Evolutionary conservation across 1,140 invertebrate species (phyloP), one percentile per base, ranked within the genome.

Genomic region (Drosophila rufa): DNA sequence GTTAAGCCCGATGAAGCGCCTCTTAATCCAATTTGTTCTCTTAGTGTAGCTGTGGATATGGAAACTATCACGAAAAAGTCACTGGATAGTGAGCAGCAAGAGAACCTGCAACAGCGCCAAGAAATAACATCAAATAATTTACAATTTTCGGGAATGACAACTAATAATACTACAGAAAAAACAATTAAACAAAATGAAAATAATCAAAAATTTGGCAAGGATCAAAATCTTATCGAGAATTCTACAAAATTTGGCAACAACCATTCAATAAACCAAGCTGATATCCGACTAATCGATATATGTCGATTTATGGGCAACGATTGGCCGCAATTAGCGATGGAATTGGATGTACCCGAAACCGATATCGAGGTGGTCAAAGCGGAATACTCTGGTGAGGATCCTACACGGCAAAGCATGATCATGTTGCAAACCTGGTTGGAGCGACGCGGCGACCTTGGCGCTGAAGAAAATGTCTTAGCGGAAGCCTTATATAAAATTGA

Each of bases 1-100:
- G 94, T 96, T 36, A 95, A 95, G 12, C 96, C 98, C 91, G 97
- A 98, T 59, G 97, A 98, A 86, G 96, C 96, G 12, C 96, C 98
- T n/a, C 98, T 99, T 84, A 96, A 96, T 81, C 98, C 99, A 15
- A 97, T 99, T 75, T 99, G 98, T 91, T 97, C 98, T n/a, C 94
- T 99, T n/a, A 99, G 99, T 93, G 97, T 99, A 73, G 96, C 97
- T 67, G 95, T 99, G 50, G 98, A 98, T 25, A 48, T 7, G n/a
- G 15, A n/a, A 43, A 30, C 14, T 33, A 42, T 46, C 19, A 67
- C 4, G 36, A 50, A 43, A 62, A 68, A n/a, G 3, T 3, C 22
- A 4, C 9, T 58, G 47, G 19, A 30, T 57, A 42, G 46, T 14
- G 15, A 47, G 22, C 59, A 56, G 19, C 50, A 48, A 1, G 59